Base-by-base conservation (phyloP, 1,140 invertebrate genomes). In the Drosophila truncata region DNA sequence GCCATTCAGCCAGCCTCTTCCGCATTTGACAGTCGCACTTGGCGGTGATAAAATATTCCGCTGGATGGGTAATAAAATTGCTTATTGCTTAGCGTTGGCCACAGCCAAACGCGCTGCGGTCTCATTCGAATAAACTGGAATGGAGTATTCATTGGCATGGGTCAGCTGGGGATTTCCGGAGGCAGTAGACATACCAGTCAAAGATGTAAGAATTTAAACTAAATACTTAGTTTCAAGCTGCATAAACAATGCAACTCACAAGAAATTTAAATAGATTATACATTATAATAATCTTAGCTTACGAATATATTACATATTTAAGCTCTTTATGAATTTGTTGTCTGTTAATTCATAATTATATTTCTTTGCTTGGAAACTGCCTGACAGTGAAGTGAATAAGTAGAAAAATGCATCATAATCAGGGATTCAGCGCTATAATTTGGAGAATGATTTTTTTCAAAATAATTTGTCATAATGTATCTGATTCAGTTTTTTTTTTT, bases 11-110 rank as follows among this genome's bases (percentile, higher is more conserved):
- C 69, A 29, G 57, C 54, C 46, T 63, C 52, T 14, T 74, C 42
- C 60, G 27, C 69, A 57, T 75, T 74, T 90, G 78, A 76, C 81
- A 81, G 74, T 77, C 82, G 63, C 64, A 70, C 75, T 71, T 69
- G 73, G 63, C 61, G 71, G 52, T 44, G 59, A 82, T 90, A 85
- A 91, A 91, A 85, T 91, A 91, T 80, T 67, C 67, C 85, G 18
- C 79, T 65, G 39, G 71, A 79, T 90, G 69, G 82, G 67, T 67
- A 71, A 90, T 90, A 90, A 90, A 90, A 91, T 66, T 57, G 82
- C 82, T 82, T 91, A 90, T 88, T 75, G 85, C 84, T 86, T 54
- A 58, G 59, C 61, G 65, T 59, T 69, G 20, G 25, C 65, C 75
- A 52, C 75, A 78, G 52, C 52, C 75, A 58, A 78, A 78, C 52